These are phyloP conservation scores for Bombus soroeensis DNA, from an alignment of 1,140 invertebrate genomes.

Conservation along the genomic window DNA sequence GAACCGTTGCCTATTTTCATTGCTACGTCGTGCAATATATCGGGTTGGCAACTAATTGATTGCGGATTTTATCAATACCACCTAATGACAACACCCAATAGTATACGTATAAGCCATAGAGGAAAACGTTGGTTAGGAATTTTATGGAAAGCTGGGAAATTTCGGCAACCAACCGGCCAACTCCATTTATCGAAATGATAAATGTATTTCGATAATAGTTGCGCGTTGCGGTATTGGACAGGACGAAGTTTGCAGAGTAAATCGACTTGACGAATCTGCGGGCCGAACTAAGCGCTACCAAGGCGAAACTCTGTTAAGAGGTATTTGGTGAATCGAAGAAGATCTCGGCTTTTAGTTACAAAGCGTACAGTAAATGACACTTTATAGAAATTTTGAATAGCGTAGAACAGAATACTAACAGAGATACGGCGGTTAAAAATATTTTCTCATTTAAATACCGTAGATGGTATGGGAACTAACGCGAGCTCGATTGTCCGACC, in stretches of 20 bases:
- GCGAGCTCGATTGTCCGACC: too few species aligned
- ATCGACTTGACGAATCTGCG: conserved; percentile 10
- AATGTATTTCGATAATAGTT: conserved; percentile 16
- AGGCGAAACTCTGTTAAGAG: conserved; percentile 7
- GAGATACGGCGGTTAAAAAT: too few species aligned
- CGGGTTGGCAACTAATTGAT: too few species aligned
- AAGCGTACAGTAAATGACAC: too few species aligned
- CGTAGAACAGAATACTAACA: too few species aligned
- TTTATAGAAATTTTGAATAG: background rate
- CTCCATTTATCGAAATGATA: conserved; percentile 13
- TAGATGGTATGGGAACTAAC: background rate
- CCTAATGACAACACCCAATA: too few species aligned
- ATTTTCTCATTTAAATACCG: background rate
- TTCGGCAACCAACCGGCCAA: background rate
- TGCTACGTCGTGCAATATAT: too few species aligned
- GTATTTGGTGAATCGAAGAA: conserved; percentile 6
- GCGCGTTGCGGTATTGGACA: background rate
- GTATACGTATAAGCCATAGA: too few species aligned
- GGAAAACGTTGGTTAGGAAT: background rate
- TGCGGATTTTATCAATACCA: too few species aligned
- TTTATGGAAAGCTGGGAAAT: background rate
- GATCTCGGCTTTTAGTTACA: background rate
- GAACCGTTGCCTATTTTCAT: background rate
- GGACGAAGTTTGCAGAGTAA: background rate
- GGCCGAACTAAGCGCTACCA: background rate